Percentiles rank a stretch among this genome's conserved stretches.
Evolutionary conservation across 2,113 vertebrate genomes (phyloP).

Genomic region (Lophius piscatorius): DNA sequence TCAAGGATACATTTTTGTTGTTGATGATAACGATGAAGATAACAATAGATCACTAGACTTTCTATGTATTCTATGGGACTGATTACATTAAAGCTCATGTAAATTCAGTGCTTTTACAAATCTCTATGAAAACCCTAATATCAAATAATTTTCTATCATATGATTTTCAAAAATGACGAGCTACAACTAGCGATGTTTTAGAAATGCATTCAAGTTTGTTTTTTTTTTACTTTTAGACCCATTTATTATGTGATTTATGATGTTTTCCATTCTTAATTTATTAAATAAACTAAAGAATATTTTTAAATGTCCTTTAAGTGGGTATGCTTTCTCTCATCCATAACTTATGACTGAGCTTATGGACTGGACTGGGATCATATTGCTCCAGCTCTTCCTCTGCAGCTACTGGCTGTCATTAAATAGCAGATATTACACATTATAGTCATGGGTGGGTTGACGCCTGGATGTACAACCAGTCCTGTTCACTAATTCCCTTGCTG

Average conservation of each 20-base stretch:
- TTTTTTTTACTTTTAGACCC: not conserved
- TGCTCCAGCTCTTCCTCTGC: slow-evolving; percentile 20
- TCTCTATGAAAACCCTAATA: too few species aligned
- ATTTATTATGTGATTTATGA: not conserved
- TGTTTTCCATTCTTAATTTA: too few species aligned
- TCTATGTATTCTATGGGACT: too few species aligned
- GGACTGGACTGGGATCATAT: not conserved
- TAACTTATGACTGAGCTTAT: slow-evolving; percentile 5
- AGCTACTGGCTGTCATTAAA: slow-evolving; percentile 36
- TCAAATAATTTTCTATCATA: too few species aligned
- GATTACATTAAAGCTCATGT: too few species aligned
- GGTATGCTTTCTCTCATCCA: not conserved
- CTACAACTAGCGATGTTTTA: too few species aligned
- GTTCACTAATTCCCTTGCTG: slow-evolving; percentile 58
- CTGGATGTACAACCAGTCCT: slow-evolving; percentile 53
- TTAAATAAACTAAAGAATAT: not conserved
- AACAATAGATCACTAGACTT: too few species aligned
- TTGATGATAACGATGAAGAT: slow-evolving; percentile 16
- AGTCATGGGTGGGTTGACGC: slow-evolving; percentile 42
- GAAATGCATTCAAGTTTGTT: too few species aligned
- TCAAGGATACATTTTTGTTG: slow-evolving; percentile 36
- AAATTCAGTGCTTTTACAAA: too few species aligned
- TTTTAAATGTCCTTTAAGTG: not conserved
- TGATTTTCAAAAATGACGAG: too few species aligned
- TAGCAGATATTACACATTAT: slow-evolving; percentile 51